A percentile compares a stretch with the other conserved stretches of the same genome.
These are phyloP conservation scores for Harpalus rufipes DNA, from an alignment of 2,888 invertebrate genomes.

Conservation along the genomic window DNA sequence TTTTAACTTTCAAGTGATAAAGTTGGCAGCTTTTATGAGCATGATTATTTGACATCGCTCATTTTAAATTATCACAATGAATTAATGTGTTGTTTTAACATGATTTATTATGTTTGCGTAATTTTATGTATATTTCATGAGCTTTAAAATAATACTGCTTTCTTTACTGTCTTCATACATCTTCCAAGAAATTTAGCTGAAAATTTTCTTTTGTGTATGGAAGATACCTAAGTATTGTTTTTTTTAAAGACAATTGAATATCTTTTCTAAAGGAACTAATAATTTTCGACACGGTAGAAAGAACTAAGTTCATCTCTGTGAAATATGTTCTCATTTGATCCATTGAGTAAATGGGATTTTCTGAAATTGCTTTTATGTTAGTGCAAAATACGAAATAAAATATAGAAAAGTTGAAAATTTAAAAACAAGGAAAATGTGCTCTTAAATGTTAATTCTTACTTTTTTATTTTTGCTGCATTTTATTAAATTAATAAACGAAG, in stretches of 20 bases:
- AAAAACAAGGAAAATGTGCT: slow-evolving; percentile 25
- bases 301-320: slow-evolving; percentile 18
- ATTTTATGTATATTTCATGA: not conserved
- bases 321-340: not conserved
- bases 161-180: not conserved
- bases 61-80: slow-evolving; percentile 44
- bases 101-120: slow-evolving; percentile 23
- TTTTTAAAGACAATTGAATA: not conserved
- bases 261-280: slow-evolving; percentile 22
- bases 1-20: slow-evolving; percentile 62
- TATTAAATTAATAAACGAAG: slow-evolving; percentile 46
- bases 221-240: not conserved
- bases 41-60: slow-evolving; percentile 42
- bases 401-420: slow-evolving; percentile 14
- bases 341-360: slow-evolving; percentile 20
- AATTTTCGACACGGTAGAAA: slow-evolving; percentile 16
- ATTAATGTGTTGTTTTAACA: slow-evolving; percentile 13
- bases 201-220: too few relatives aligned
- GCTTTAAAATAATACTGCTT: not conserved
- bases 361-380: slow-evolving; percentile 35
- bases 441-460: slow-evolving; percentile 8
- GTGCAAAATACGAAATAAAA: slow-evolving; percentile 41
- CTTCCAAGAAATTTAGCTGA: not conserved
- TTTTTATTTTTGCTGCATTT: not conserved
- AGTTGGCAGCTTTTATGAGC: slow-evolving; percentile 56